phyloP scores from a whole-genome alignment of 2,797 vertebrate species.

The Pyrocephalus nanus region DNA sequence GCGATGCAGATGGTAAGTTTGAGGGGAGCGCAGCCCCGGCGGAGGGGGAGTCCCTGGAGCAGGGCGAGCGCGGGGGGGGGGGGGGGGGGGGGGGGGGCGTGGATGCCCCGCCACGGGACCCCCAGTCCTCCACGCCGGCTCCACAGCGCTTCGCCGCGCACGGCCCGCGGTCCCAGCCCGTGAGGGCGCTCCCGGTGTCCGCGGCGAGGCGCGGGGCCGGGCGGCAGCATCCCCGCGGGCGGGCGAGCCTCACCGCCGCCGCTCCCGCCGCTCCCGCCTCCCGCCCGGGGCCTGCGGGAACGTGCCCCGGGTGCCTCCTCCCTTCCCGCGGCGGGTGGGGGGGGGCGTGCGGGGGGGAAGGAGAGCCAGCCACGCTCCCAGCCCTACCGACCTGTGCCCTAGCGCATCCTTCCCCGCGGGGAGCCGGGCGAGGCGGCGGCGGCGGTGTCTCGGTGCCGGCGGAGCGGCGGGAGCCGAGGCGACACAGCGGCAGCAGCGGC shows the following conservation, averaged over 20 bases:
- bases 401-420: conserved; percentile 59
- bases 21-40: neutral
- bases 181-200: neutral
- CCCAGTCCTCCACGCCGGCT: neutral
- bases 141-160: neutral
- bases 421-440: neutral
- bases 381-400: conserved; percentile 67
- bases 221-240: neutral
- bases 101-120: neutral
- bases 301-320: conserved; percentile 17
- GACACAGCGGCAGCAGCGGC: conserved; percentile 33
- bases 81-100: neutral
- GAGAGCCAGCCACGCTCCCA: neutral
- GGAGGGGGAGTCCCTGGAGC: neutral
- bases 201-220: neutral
- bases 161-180: neutral
- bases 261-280: conserved; percentile 28
- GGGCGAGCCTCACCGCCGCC: neutral
- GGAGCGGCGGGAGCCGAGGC: neutral
- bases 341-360: neutral
- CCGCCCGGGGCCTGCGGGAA: conserved; percentile 44
- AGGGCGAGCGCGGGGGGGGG: neutral
- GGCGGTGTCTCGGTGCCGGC: neutral
- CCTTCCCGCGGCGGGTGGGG: neutral
- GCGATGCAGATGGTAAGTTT: neutral